Base-by-base conservation (phyloP, 2,797 vertebrate species). In the Cossypha dichroa region DNA sequence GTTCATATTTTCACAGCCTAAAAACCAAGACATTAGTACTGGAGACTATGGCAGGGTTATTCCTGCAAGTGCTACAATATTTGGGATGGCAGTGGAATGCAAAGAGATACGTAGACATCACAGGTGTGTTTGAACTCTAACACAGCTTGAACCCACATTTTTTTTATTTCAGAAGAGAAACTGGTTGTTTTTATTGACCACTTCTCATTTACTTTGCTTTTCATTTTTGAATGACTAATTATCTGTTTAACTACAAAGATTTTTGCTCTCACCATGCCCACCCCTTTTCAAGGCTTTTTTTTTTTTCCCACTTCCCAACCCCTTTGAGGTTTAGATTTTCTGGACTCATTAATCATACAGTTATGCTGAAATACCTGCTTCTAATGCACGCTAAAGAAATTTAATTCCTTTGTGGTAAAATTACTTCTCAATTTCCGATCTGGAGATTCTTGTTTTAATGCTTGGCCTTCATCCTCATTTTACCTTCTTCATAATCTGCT, bases 71-170 rank as follows among this genome's bases (percentile, higher is more conserved):
- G 99, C 99, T 96, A 98, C 98, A 3, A 95, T 99, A 92, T 99
- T 98, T 96, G 99, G 98, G 6, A 99, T 99, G 98, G 99, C 99
- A 86, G 98, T 99, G 12, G 98, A 99, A 88, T 99, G 98, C 96
- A 95, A 95, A 21, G 99, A 99, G 97, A 99, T 99, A 96, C 98
- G 99, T 62, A 98, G 99, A 66, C 99, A 99, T 97, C 99, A 99
- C 97, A 99, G 99, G 99, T 99, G 73, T 89, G 93, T 88, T 63
- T 55, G n/a, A 77, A 43, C 13, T 83, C n/a, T 20, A 63, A 40
- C 18, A 69, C 4, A 31, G 6, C 49, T 56, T 79, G 40, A 75
- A 60, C 9, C 4, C 5, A 0, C 26, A 3, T 64, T 48, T 45
- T 45, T 93, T 15, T 77, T 48, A 17, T n/a, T 56, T 49, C 51